A percentile compares a stretch with the other conserved stretches of the same genome.
Conservation (phyloP, 2,888 invertebrate species). For the Amaurobius ferox region DNA sequence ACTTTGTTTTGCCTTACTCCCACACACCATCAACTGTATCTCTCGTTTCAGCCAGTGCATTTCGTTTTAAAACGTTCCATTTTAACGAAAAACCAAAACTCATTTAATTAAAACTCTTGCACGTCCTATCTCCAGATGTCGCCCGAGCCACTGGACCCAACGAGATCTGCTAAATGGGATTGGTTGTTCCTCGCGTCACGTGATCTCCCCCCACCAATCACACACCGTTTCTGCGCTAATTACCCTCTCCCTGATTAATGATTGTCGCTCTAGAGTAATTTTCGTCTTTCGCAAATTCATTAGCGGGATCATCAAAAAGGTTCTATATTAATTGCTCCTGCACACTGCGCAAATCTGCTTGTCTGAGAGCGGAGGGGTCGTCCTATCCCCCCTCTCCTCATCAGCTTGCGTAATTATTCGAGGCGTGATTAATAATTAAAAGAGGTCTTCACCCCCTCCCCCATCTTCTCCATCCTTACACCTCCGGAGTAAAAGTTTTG, state of each 20-base stretch:
- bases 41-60: not conserved
- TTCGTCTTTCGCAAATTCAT: conserved; percentile 71
- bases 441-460: conserved; percentile 32
- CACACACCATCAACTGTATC: not conserved
- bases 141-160: not conserved
- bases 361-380: conserved; percentile 4
- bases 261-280: conserved; percentile 69
- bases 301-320: conserved; percentile 71
- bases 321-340: conserved; percentile 62
- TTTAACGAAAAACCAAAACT: not conserved
- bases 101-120: not conserved
- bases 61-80: not conserved
- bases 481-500: conserved; percentile 44
- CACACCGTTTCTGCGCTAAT: conserved; percentile 40
- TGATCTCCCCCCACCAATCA: conserved; percentile 28
- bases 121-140: conserved; percentile 6
- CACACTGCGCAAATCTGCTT: conserved; percentile 20
- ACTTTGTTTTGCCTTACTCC: not conserved
- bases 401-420: conserved; percentile 62
- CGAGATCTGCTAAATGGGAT: conserved; percentile 60
- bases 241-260: conserved; percentile 68
- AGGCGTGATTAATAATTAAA: conserved; percentile 70
- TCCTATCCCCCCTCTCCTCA: conserved; percentile 35
- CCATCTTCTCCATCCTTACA: not conserved
- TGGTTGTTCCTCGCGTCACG: conserved; percentile 70